A percentile compares a stretch with the other conserved stretches of the same genome.
These are phyloP conservation scores for Meandrusa payeni DNA, from an alignment of 2,888 invertebrate genomes.

Conservation along the genomic window DNA sequence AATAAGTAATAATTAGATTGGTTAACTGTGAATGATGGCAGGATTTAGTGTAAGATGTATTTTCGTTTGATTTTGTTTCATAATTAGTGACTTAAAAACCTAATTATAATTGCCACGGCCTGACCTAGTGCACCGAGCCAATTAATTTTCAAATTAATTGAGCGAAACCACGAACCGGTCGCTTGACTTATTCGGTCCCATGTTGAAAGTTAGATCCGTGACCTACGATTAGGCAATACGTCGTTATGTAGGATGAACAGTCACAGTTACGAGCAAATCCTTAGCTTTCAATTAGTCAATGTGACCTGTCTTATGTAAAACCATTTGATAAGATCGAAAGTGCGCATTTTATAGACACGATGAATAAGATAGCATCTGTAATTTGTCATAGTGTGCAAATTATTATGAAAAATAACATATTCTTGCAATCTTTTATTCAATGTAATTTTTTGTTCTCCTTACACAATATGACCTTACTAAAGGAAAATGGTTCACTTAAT, in stretches of 20 bases:
- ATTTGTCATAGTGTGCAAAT: neutral
- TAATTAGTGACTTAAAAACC: conserved; percentile 56
- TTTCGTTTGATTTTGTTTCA: too few species aligned
- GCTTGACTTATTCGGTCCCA: conserved; percentile 51
- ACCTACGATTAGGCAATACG: conserved; percentile 67
- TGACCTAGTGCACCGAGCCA: conserved; percentile 59
- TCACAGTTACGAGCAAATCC: conserved; percentile 22
- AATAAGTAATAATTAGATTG: too few species aligned
- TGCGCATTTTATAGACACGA: conserved; percentile 2
- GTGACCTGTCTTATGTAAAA: conserved; percentile 1
- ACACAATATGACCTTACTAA: conserved; percentile 1
- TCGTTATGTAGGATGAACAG: conserved; percentile 58
- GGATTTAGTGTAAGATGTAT: too few species aligned
- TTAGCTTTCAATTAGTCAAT: conserved; percentile 15
- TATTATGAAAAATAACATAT: neutral
- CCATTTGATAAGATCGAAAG: conserved; percentile 5
- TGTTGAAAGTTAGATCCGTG: conserved; percentile 65
- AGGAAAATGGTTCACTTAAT: conserved; percentile 5
- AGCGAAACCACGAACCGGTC: conserved; percentile 65
- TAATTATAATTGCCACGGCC: conserved; percentile 45
- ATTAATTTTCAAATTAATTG: conserved; percentile 72
- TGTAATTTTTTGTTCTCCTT: neutral
- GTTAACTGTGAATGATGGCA: too few species aligned
- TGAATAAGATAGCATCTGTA: neutral
- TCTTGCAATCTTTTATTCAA: conserved; percentile 2